phyloP scores from a whole-genome alignment of 2,113 vertebrate species.

The Tor tambroides region DNA sequence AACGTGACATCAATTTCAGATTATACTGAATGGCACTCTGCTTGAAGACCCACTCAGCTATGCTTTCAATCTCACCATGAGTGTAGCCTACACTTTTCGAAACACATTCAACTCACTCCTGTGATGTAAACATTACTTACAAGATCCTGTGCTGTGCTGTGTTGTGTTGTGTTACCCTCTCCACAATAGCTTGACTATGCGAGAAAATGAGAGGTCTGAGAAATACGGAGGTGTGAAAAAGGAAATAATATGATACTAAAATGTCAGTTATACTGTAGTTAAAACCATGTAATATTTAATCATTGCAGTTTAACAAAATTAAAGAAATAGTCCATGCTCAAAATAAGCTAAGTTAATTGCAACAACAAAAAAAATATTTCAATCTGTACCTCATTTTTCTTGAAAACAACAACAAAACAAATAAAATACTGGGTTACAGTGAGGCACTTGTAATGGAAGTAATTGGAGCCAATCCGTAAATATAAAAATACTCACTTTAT shows the following conservation, averaged over 20 bases:
- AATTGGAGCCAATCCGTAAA: background rate
- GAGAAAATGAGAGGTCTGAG: background rate
- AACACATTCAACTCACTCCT: conserved; percentile 17
- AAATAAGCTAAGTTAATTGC: background rate
- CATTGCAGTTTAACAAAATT: background rate
- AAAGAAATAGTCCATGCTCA: background rate
- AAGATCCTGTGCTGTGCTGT: background rate
- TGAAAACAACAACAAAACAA: background rate
- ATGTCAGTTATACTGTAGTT: background rate
- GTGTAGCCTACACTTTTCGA: conserved; percentile 12
- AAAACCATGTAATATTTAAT: background rate
- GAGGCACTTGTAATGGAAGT: background rate
- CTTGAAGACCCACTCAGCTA: conserved; percentile 19
- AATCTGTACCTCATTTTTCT: background rate
- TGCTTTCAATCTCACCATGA: background rate
- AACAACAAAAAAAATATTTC: no score
- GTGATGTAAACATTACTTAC: conserved; percentile 9
- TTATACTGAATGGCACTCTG: conserved; percentile 9
- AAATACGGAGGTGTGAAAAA: background rate
- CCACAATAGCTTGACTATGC: background rate
- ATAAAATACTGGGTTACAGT: background rate
- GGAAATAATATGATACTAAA: background rate
- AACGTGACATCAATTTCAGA: conserved; percentile 28
- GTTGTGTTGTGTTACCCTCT: background rate
- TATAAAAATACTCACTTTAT: background rate